phyloP scores from a whole-genome alignment of 92 coral and sea anemone species.

The Pocillopora meandrina region DNA sequence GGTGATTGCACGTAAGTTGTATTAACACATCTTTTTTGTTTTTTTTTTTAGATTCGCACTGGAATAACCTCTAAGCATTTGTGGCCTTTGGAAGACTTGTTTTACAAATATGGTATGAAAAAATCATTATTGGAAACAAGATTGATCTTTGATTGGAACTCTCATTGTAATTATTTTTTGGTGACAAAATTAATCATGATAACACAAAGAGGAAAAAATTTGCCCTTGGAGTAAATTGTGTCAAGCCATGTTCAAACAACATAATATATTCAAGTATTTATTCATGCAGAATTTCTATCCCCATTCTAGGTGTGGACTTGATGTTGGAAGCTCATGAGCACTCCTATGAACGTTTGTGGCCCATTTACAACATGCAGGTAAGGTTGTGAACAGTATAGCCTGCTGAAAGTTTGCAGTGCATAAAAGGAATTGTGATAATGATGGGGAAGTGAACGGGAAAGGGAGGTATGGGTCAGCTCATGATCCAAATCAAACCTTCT shows the following conservation, averaged over 20 bases:
- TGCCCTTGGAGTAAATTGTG: too few species aligned
- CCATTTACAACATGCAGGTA: slow-evolving; percentile 85
- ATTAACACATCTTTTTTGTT: too few species aligned
- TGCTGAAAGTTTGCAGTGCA: too few species aligned
- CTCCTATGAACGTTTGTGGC: slow-evolving; percentile 90
- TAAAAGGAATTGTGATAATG: too few species aligned
- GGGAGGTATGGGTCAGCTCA: too few species aligned
- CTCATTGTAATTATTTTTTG: not conserved
- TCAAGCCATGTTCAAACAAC: not conserved
- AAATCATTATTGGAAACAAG: not conserved
- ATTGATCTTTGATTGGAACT: not conserved
- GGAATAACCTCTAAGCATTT: slow-evolving; percentile 51
- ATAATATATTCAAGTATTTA: not conserved
- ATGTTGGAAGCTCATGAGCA: slow-evolving; percentile 95
- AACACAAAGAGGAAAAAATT: too few species aligned
- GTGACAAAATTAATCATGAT: not conserved
- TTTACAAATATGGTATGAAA: slow-evolving; percentile 65
- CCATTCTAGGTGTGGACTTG: slow-evolving; percentile 82
- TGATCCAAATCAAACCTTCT: too few species aligned
- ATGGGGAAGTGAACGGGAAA: too few species aligned
- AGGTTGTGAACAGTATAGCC: not conserved
- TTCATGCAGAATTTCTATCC: too few species aligned
- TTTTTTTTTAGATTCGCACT: not conserved
- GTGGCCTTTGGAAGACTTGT: slow-evolving; percentile 69
- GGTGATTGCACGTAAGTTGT: too few species aligned